A percentile compares a stretch with the other conserved stretches of the same genome.
phyloP scores from a whole-genome alignment of 2,113 vertebrate genomes.

The Spilogale gracilis region DNA sequence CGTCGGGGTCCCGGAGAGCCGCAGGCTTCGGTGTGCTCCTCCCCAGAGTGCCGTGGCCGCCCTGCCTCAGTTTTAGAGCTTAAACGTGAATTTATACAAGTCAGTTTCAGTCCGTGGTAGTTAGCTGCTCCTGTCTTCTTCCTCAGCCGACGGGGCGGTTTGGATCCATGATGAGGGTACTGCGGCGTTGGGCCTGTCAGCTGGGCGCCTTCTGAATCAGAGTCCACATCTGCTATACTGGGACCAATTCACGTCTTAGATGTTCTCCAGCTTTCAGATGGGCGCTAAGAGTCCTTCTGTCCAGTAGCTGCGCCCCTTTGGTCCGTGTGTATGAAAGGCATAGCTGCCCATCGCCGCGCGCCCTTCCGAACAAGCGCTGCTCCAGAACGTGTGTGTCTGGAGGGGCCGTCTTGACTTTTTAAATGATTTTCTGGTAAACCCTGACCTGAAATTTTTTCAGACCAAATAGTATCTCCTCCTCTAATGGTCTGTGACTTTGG shows the following conservation, averaged over 20 bases:
- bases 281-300: neutral
- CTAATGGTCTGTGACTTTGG: neutral
- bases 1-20: fast-evolving
- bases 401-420: neutral
- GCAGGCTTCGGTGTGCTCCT: fast-evolving
- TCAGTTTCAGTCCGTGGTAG: neutral
- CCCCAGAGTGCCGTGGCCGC: fast-evolving
- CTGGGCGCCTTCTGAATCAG: neutral
- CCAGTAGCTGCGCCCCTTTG: neutral
- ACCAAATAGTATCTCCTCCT: too few species aligned
- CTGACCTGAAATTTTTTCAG: neutral
- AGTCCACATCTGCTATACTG: neutral
- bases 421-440: neutral
- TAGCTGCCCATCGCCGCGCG: too few species aligned
- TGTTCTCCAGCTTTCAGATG: neutral
- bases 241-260: neutral
- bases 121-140: neutral
- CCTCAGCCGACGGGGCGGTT: fast-evolving
- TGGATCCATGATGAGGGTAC: fast-evolving
- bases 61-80: too few species aligned
- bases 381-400: neutral
- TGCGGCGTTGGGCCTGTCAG: neutral
- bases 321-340: neutral
- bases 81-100: fast-evolving
- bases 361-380: neutral